Percentiles rank a stretch among this genome's conserved stretches.
Conservation (phyloP, 1,140 invertebrate species). For the Palaemon carinicauda region DNA sequence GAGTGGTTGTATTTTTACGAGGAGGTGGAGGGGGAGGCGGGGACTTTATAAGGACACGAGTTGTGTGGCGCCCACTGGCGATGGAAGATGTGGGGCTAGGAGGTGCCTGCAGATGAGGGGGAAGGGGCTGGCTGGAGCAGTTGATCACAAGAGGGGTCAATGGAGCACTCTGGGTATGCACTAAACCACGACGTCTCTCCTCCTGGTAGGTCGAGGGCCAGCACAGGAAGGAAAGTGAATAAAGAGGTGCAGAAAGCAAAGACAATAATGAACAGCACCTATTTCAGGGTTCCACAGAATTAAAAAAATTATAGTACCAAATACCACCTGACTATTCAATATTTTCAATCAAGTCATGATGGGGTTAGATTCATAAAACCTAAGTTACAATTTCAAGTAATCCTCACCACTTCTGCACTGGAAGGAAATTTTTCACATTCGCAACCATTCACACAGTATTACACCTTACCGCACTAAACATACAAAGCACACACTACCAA, state of each 20-base stretch:
- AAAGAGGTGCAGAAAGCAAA: conserved; percentile 49
- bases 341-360: too few species aligned
- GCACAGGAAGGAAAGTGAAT: background rate
- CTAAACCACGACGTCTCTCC: conserved; percentile 47
- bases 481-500: too few species aligned
- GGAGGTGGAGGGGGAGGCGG: conserved; percentile 51
- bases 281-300: conserved; percentile 17
- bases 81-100: conserved; percentile 50
- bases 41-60: conserved; percentile 47
- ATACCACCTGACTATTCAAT: background rate
- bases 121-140: conserved; percentile 36
- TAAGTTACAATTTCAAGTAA: too few species aligned
- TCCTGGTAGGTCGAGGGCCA: conserved; percentile 29
- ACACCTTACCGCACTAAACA: too few species aligned
- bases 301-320: background rate
- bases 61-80: conserved; percentile 48
- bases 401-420: too few species aligned
- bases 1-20: conserved; percentile 43
- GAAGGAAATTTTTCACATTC: too few species aligned
- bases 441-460: too few species aligned
- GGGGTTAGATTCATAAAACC: too few species aligned
- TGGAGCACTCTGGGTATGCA: conserved; percentile 49
- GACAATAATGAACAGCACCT: conserved; percentile 51
- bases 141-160: conserved; percentile 48
- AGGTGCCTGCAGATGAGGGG: conserved; percentile 37